A percentile compares a stretch with the other conserved stretches of the same genome.
Evolutionary conservation across 2,888 invertebrate genomes (phyloP).

Genomic region (Nycteola revayana): DNA sequence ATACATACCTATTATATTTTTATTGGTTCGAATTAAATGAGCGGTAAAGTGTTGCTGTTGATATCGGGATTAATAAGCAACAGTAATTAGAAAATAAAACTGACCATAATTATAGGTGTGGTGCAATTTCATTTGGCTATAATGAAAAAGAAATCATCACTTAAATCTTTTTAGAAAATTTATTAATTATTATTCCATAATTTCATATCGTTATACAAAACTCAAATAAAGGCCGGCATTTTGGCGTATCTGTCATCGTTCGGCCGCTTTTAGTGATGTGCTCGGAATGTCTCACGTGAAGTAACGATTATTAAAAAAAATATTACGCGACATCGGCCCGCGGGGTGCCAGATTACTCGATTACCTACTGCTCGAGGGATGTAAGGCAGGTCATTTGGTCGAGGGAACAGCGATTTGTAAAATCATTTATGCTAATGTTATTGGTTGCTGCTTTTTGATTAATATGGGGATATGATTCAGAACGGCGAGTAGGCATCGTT

Average conservation of each 20-base stretch:
- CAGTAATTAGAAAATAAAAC: too few relatives aligned
- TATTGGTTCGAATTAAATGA: slow-evolving; percentile 18
- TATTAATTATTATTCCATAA: too few relatives aligned
- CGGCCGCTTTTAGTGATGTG: slow-evolving; percentile 36
- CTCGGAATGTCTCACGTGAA: slow-evolving; percentile 24
- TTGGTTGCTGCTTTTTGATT: slow-evolving; percentile 9
- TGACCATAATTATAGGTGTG: too few relatives aligned
- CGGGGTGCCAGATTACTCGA: slow-evolving; percentile 50
- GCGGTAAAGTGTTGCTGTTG: slow-evolving; percentile 13
- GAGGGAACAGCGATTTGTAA: slow-evolving; percentile 18
- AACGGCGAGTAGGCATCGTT: too few relatives aligned
- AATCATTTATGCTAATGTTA: slow-evolving; percentile 3
- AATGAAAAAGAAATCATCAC: too few relatives aligned
- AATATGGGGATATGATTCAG: slow-evolving; percentile 1
- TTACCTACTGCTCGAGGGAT: slow-evolving; percentile 43
- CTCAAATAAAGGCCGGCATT: slow-evolving; percentile 13
- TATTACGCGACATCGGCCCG: slow-evolving; percentile 43
- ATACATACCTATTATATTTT: slow-evolving; percentile 16
- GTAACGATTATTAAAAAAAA: slow-evolving; percentile 51
- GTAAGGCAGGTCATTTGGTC: slow-evolving; percentile 28
- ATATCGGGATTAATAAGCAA: too few relatives aligned
- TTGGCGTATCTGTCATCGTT: slow-evolving; percentile 34
- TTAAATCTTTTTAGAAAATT: too few relatives aligned
- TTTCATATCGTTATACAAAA: slow-evolving; percentile 17
- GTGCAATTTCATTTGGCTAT: too few relatives aligned